Percentiles rank a stretch among this genome's conserved stretches.
Conservation (phyloP, 2,888 invertebrate species). For the Eristalinus aeneus region DNA sequence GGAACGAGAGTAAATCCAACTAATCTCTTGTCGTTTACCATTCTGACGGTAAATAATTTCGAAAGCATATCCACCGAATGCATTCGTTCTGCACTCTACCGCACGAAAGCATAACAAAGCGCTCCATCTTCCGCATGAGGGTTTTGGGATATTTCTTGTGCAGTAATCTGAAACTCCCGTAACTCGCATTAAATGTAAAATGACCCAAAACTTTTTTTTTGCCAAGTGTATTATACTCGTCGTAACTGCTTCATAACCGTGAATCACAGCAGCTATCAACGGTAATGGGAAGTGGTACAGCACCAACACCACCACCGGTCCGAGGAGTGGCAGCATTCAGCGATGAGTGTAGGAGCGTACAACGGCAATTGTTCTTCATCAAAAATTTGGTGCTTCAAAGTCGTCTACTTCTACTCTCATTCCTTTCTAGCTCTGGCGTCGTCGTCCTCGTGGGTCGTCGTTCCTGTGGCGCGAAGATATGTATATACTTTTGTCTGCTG, state of each 20-base stretch:
- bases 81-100: conserved; percentile 3
- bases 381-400: conserved; percentile 51
- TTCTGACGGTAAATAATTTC: neutral
- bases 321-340: neutral
- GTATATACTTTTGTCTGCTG: neutral
- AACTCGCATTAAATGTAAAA: conserved; percentile 42
- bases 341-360: neutral
- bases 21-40: neutral
- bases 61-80: conserved; percentile 27
- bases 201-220: conserved; percentile 44
- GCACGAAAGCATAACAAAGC: neutral
- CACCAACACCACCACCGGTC: neutral
- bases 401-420: neutral
- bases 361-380: conserved; percentile 59
- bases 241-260: conserved; percentile 31
- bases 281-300: conserved; percentile 14
- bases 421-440: neutral
- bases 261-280: conserved; percentile 48
- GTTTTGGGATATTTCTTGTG: conserved; percentile 3
- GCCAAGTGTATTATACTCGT: conserved; percentile 32
- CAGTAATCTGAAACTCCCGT: conserved; percentile 28
- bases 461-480: conserved; percentile 5
- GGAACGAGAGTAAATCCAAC: neutral
- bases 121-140: neutral
- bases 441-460: neutral